Conservation (phyloP, 2,113 vertebrate species). For the Megaceryle maxima region DNA sequence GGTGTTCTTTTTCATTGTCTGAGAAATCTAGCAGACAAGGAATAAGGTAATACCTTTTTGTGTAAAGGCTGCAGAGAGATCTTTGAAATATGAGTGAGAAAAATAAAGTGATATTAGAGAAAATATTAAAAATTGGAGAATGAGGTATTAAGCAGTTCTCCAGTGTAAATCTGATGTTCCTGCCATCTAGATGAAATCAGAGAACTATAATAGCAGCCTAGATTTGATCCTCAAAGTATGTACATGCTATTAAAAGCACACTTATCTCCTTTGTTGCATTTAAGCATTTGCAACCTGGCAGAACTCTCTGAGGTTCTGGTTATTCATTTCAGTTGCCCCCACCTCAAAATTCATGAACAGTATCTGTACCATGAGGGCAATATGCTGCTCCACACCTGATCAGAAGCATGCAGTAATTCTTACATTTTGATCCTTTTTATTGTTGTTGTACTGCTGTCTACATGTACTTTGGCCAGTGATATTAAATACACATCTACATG, state of each 20-base stretch:
- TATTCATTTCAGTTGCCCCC: not conserved
- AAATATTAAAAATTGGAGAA: not conserved
- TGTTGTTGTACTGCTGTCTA: not conserved
- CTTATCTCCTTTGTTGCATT: not conserved
- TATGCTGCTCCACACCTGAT: not conserved
- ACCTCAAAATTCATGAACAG: not conserved
- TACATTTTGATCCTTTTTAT: not conserved
- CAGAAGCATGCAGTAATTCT: not conserved
- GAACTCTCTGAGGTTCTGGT: not conserved
- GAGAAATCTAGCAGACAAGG: not conserved
- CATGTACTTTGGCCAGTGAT: not conserved
- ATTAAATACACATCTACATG: not conserved
- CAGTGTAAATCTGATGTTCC: conserved; percentile 40
- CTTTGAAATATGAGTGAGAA: not conserved
- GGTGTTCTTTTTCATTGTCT: not conserved
- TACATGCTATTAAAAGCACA: not conserved
- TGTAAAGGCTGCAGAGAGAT: not conserved
- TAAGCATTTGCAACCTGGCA: not conserved
- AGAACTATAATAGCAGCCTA: conserved; percentile 39
- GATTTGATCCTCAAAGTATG: not conserved
- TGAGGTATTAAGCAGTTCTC: conserved; percentile 58
- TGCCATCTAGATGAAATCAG: conserved; percentile 35
- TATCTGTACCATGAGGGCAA: not conserved
- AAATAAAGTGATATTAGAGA: conserved; percentile 5
- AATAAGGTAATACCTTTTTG: not conserved